phyloP scores from a whole-genome alignment of 2,888 invertebrate species.

The Tipula lateralis region DNA sequence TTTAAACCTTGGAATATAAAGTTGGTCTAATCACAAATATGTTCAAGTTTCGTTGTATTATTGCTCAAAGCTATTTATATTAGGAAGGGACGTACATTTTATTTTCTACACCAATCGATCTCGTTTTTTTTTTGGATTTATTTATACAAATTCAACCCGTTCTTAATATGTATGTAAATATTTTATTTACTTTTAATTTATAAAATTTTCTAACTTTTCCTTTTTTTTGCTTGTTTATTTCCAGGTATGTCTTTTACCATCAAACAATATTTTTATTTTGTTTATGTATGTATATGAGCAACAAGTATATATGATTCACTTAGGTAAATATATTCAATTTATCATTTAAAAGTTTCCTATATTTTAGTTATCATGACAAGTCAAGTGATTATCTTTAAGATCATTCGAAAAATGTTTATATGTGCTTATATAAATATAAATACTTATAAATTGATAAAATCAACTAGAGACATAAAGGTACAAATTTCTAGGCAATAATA shows the following conservation, averaged over 20 bases:
- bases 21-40: no score
- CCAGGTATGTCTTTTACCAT: background rate
- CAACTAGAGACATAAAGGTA: background rate
- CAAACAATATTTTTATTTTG: background rate
- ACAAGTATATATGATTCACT: background rate
- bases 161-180: background rate
- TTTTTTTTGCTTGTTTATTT: background rate
- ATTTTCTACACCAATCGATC: background rate
- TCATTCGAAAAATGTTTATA: background rate
- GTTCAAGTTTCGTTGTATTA: no score
- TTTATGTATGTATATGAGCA: background rate
- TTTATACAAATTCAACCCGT: background rate
- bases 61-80: background rate
- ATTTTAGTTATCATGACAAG: background rate
- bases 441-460: background rate
- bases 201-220: background rate
- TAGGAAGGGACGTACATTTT: no score
- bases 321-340: background rate
- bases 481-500: no score
- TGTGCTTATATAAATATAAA: background rate
- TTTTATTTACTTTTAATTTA: background rate
- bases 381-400: background rate
- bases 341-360: background rate
- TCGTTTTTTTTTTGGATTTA: background rate
- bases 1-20: background rate